Percentiles rank a stretch among this genome's conserved stretches.
These are phyloP conservation scores for Lepilemur ruficaudatus DNA, from an alignment of 2,797 vertebrate genomes.

Conservation along the genomic window DNA sequence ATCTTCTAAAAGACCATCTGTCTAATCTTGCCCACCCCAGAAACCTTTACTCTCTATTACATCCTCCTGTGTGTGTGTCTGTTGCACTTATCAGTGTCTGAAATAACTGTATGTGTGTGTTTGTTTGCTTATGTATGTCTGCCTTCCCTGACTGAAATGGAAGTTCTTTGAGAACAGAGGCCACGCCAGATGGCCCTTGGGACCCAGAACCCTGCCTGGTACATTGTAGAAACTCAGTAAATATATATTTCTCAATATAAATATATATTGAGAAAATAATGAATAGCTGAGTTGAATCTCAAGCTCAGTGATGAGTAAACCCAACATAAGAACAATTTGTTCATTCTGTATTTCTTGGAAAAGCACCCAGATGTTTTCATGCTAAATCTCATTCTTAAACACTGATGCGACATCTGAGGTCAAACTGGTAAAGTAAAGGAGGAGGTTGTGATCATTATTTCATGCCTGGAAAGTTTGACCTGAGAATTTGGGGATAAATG, in stretches of 20 bases:
- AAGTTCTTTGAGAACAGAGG: not conserved
- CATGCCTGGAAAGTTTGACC: not conserved
- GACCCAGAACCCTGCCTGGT: not conserved
- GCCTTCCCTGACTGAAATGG: not conserved
- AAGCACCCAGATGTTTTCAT: not conserved
- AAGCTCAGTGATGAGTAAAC: not conserved
- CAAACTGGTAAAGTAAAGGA: not conserved
- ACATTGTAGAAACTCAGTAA: not conserved
- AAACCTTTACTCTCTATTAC: not conserved
- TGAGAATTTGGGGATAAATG: not conserved
- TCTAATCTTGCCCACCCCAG: not conserved
- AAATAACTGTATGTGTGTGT: not conserved
- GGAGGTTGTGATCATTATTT: not conserved
- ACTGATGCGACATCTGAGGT: not conserved
- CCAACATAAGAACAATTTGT: not conserved
- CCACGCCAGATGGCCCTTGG: not conserved
- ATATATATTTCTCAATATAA: too few species aligned
- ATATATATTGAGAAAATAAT: not conserved
- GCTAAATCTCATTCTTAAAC: not conserved
- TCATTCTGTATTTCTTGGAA: not conserved
- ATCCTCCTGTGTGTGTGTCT: fast-evolving
- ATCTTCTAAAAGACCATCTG: not conserved
- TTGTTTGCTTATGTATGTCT: not conserved
- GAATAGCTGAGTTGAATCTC: not conserved
- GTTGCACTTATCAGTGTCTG: not conserved